These are phyloP conservation scores for Coracias cyanogaster DNA, from an alignment of 2,797 vertebrate species.

Conservation along the genomic window DNA sequence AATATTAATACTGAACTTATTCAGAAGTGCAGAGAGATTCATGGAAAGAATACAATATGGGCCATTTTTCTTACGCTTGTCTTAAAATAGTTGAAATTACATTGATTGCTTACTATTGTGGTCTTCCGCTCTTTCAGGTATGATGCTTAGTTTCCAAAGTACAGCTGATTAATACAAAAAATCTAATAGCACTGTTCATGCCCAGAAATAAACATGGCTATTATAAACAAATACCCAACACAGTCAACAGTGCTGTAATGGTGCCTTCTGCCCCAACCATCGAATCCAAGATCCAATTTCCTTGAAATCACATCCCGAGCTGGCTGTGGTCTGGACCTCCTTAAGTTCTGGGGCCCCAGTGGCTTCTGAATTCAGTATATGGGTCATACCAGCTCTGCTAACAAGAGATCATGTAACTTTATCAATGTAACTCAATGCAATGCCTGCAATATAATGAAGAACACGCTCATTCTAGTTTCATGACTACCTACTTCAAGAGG, in stretches of 20 bases:
- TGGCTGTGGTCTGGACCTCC: neutral
- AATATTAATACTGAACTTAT: neutral
- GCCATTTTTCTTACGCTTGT: neutral
- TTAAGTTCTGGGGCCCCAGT: neutral
- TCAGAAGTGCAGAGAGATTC: neutral
- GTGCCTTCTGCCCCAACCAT: neutral
- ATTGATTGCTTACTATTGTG: neutral
- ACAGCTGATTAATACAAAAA: neutral
- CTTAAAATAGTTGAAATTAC: neutral
- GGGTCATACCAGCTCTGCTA: neutral
- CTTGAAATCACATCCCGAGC: neutral
- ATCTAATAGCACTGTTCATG: neutral
- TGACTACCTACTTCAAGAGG: neutral
- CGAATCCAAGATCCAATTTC: neutral
- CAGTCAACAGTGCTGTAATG: accelerated
- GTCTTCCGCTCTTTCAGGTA: neutral
- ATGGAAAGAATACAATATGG: neutral
- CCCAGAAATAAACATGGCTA: neutral
- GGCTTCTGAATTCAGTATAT: neutral
- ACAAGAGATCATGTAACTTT: neutral
- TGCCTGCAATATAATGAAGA: neutral
- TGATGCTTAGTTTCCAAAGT: neutral
- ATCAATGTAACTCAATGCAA: neutral
- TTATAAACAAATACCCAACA: neutral
- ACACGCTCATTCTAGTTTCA: neutral